phyloP scores from a whole-genome alignment of 2,888 invertebrate species.

The Criorhina ranunculi region DNA sequence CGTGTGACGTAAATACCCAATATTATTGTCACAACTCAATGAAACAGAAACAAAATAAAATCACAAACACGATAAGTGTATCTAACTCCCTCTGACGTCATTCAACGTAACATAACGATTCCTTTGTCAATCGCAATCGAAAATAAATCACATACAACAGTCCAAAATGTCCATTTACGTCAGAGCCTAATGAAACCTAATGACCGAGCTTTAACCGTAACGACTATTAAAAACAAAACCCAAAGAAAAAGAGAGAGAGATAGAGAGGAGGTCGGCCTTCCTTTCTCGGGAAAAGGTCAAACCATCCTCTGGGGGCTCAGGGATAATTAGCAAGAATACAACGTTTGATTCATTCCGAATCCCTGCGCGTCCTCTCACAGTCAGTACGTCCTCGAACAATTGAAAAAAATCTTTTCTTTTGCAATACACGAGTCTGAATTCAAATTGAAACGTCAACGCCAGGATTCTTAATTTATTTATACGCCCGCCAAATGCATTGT shows the following conservation, averaged over 20 bases:
- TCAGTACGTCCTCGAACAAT: conserved; percentile 27
- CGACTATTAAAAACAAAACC: too few relatives aligned
- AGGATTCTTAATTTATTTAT: conserved; percentile 56
- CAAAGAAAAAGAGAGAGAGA: not conserved
- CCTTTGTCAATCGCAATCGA: not conserved
- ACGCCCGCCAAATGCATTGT: conserved; percentile 27
- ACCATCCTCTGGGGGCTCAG: not conserved
- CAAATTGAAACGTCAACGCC: conserved; percentile 67
- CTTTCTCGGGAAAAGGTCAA: not conserved
- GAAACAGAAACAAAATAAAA: not conserved
- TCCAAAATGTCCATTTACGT: not conserved
- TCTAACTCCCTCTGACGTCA: not conserved
- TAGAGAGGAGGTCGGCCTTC: not conserved
- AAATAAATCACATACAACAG: conserved; percentile 15
- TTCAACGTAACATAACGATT: not conserved
- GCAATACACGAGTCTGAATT: conserved; percentile 15
- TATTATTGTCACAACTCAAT: not conserved
- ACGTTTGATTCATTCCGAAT: not conserved
- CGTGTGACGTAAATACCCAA: not conserved
- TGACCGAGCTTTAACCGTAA: not conserved
- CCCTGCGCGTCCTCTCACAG: not conserved
- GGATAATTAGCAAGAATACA: conserved; percentile 14
- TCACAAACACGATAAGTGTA: not conserved
- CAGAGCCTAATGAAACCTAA: conserved; percentile 12
- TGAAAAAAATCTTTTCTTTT: not conserved